Evolutionary conservation across 2,888 invertebrate species (phyloP).

Genomic region (Acrocera orbiculus): DNA sequence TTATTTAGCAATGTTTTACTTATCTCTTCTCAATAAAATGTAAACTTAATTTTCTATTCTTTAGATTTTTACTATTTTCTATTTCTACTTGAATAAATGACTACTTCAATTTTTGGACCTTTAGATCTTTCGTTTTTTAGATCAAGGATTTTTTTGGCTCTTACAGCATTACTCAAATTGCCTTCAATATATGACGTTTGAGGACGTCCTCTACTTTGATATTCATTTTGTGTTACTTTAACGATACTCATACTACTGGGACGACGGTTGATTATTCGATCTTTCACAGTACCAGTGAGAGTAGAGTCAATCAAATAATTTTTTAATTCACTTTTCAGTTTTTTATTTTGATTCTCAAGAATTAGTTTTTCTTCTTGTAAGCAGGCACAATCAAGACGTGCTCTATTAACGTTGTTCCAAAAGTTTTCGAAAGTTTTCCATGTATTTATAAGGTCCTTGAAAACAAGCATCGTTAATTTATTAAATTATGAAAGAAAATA

Average conservation of each 20-base stretch:
- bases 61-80: too few relatives aligned
- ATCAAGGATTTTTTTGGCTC: too few relatives aligned
- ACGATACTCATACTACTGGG: constrained; percentile 30
- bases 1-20: too few relatives aligned
- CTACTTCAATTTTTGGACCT: too few relatives aligned
- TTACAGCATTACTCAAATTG: constrained; percentile 39
- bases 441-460: background rate
- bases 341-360: constrained; percentile 41
- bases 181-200: constrained; percentile 35
- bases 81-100: too few relatives aligned
- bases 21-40: too few relatives aligned
- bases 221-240: constrained; percentile 20
- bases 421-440: constrained; percentile 45
- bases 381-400: constrained; percentile 35
- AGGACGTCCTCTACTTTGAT: constrained; percentile 14
- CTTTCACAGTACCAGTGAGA: constrained; percentile 27
- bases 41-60: too few relatives aligned
- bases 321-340: constrained; percentile 41
- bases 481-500: background rate
- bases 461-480: background rate
- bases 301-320: constrained; percentile 43
- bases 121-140: too few relatives aligned
- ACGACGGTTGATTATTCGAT: constrained; percentile 20
- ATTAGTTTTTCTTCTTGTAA: constrained; percentile 26
- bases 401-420: constrained; percentile 43